phyloP scores from a whole-genome alignment of 2,888 invertebrate genomes.

The Crossocerus cetratus region DNA sequence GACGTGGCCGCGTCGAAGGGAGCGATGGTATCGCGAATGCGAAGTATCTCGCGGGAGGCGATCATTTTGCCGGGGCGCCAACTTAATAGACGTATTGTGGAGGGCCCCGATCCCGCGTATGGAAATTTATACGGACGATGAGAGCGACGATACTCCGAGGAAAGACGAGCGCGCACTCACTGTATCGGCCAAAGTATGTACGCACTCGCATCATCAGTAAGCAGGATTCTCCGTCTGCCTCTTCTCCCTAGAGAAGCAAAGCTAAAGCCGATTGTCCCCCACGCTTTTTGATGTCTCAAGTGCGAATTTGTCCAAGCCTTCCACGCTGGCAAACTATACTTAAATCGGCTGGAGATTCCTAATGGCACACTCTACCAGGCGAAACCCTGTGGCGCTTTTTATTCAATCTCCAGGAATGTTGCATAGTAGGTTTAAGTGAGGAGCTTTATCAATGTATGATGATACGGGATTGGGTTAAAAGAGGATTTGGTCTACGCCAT shows the following conservation, averaged over 20 bases:
- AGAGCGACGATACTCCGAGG: constrained; percentile 58
- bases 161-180: constrained; percentile 22
- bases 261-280: constrained; percentile 42
- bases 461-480: no score
- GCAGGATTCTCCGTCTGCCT: neutral
- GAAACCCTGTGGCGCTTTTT: no score
- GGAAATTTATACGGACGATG: constrained; percentile 73
- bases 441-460: no score
- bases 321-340: no score
- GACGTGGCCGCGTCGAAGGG: constrained; percentile 46
- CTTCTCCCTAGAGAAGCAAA: neutral
- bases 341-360: no score
- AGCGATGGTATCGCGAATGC: constrained; percentile 38
- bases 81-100: constrained; percentile 69
- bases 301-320: constrained; percentile 55
- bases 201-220: constrained; percentile 5
- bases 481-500: no score
- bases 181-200: neutral
- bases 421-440: no score
- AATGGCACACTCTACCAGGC: no score
- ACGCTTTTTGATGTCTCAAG: constrained; percentile 67
- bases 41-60: constrained; percentile 17
- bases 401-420: no score
- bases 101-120: constrained; percentile 61
- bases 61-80: constrained; percentile 42